Evolutionary conservation across 2,113 vertebrate genomes (phyloP).

Genomic region (Laticauda laticaudata): DNA sequence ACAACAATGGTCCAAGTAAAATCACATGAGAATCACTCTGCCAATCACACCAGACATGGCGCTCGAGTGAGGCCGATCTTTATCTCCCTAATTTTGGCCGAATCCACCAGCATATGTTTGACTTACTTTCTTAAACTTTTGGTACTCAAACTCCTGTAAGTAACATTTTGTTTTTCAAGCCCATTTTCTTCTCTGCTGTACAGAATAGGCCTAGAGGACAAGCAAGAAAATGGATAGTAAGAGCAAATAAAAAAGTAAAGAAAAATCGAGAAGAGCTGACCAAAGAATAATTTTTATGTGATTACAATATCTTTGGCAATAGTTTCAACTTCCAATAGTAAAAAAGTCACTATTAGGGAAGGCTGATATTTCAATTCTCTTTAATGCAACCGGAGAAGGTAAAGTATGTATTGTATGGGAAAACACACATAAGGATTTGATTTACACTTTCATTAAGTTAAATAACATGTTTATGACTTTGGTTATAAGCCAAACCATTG

Average conservation of each 20-base stretch:
- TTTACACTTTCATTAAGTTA: background rate
- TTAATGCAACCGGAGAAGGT: background rate
- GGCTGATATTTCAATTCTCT: background rate
- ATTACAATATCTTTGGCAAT: background rate
- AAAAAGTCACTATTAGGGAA: background rate
- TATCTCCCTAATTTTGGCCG: background rate
- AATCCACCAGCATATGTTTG: background rate
- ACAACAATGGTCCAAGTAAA: slow-evolving; percentile 77
- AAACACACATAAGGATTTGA: background rate
- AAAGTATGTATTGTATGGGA: background rate
- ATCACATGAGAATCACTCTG: slow-evolving; percentile 88
- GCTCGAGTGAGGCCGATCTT: slow-evolving; percentile 79
- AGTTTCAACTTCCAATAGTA: too few relatives aligned
- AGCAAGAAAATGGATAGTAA: background rate
- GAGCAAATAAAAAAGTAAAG: background rate
- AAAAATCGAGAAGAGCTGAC: background rate
- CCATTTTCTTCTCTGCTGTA: background rate
- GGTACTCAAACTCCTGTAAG: background rate
- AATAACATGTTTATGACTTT: background rate
- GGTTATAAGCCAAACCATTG: background rate
- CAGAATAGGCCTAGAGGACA: background rate
- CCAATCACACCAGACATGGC: slow-evolving; percentile 88
- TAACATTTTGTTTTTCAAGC: background rate
- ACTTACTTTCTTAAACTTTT: background rate
- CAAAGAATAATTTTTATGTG: background rate